Evolutionary conservation across 2,113 vertebrate genomes (phyloP).

Genomic region (Bagarius yarrelli): DNA sequence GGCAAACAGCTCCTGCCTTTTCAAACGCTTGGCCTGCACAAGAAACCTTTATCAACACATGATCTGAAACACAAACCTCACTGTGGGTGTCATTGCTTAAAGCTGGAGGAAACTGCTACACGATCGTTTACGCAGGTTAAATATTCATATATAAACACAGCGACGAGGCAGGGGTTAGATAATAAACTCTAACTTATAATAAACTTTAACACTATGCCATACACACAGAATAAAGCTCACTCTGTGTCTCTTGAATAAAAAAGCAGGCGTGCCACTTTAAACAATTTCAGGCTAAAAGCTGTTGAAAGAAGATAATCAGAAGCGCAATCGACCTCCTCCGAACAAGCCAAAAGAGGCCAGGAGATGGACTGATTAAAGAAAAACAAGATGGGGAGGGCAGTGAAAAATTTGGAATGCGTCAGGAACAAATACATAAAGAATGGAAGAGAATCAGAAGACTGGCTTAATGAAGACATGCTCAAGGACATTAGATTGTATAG

Average conservation of each 20-base stretch:
- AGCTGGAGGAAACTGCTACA: background rate
- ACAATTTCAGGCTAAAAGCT: conserved; percentile 43
- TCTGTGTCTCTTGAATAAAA: conserved; percentile 30
- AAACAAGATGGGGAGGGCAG: background rate
- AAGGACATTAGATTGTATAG: conserved; percentile 38
- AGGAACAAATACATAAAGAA: conserved; percentile 24
- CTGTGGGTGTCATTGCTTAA: background rate
- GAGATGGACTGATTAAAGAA: conserved; percentile 31
- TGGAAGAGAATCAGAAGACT: conserved; percentile 4
- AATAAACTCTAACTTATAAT: conserved; percentile 18
- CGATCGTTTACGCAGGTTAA: background rate
- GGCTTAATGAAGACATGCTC: conserved; percentile 28
- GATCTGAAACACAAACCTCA: background rate
- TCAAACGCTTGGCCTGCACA: conserved; percentile 83
- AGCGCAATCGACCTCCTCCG: conserved; percentile 23
- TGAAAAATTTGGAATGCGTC: conserved; percentile 18
- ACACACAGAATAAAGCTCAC: conserved; percentile 42
- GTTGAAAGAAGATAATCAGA: conserved; percentile 36
- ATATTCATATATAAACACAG: background rate
- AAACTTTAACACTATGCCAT: conserved; percentile 44
- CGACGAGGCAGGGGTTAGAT: background rate
- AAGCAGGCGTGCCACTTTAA: conserved; percentile 47
- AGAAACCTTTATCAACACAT: background rate
- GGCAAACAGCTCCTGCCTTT: conserved; percentile 78
- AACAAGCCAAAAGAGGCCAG: conserved; percentile 18